A percentile compares a stretch with the other conserved stretches of the same genome.
Conservation (phyloP, 2,888 invertebrate genomes). For the Cordylochernes scorpioides region DNA sequence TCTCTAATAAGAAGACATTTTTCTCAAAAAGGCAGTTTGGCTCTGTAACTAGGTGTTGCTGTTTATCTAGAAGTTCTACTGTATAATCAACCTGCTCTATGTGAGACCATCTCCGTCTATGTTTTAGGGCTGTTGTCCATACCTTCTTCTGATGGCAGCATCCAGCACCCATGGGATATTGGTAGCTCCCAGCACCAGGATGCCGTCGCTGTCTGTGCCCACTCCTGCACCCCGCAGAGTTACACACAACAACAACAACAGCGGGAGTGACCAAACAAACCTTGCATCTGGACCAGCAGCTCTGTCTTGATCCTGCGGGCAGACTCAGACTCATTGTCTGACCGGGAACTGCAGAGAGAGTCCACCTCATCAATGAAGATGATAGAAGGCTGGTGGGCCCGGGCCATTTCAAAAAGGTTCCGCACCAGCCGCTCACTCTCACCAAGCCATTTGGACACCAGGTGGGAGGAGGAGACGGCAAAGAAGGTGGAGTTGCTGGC, state of each 20-base stretch:
- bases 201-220: constrained; percentile 79
- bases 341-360: constrained; percentile 81
- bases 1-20: no score
- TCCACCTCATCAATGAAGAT: constrained; percentile 98
- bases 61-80: no score
- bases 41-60: no score
- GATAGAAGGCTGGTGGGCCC: constrained; percentile 82
- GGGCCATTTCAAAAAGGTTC: constrained; percentile 77
- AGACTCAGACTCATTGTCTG: constrained; percentile 93
- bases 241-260: no score
- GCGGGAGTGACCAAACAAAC: no score
- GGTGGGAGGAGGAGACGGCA: constrained; percentile 88
- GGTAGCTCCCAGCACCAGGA: constrained; percentile 81
- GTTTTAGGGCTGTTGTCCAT: not conserved
- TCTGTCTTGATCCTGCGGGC: constrained; percentile 94
- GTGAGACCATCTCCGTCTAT: not conserved
- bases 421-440: constrained; percentile 76
- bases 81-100: not conserved
- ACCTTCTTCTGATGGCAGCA: constrained; percentile 70
- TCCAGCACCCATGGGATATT: constrained; percentile 87
- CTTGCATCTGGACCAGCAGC: constrained; percentile 97
- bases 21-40: no score
- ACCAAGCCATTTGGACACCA: constrained; percentile 97
- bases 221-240: constrained; percentile 33
- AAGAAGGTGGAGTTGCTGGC: constrained; percentile 98